Evolutionary conservation across 2,797 vertebrate species (phyloP), one percentile per base, ranked within the genome.

Genomic region (Cygnus olor): DNA sequence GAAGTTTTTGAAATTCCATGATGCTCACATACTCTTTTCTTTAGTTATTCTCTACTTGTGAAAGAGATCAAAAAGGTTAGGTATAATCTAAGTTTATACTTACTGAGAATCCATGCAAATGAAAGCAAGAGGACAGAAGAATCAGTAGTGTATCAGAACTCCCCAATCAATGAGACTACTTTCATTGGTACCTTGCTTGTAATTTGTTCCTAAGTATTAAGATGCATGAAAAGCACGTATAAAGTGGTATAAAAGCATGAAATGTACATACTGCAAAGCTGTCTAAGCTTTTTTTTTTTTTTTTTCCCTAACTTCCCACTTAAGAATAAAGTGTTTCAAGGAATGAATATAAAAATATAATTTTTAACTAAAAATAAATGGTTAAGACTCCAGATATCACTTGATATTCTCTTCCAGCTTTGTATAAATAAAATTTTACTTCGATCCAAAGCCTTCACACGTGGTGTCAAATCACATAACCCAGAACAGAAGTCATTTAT

Each of bases 381-480:
- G 44, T 68, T 64, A 71, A 89, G 47, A 30, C 5, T 61, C 42
- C 74, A 65, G 78, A 24, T 76, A 51, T 77, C 40, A 79, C 47
- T 87, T 73, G 49, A 66, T 76, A 68, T 8, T 53, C 25, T 45
- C 17, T 73, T 9, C 21, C 22, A 0, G 2, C 22, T 21, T 80
- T 85, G 19, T 66, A 79, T 44, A 93, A 96, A 88, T 64, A 84
- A 70, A 92, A 84, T 47, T 51, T 30, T 73, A 53, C 51, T 70
- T 94, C 79, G 77, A 95, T 92, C 85, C 85, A 94, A 90, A 93
- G 70, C 80, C 88, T 96, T 95, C 92, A 95, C 88, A 94, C 78
- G 84, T 82, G 63, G 68, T 53, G 89, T 94, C 88, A 90, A 94
- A 93, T 68, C 77, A 91, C 64, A 91, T 94, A 5, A 4, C 51